Evolutionary conservation across 2,113 vertebrate genomes (phyloP).

Genomic region (Jacana jacana): DNA sequence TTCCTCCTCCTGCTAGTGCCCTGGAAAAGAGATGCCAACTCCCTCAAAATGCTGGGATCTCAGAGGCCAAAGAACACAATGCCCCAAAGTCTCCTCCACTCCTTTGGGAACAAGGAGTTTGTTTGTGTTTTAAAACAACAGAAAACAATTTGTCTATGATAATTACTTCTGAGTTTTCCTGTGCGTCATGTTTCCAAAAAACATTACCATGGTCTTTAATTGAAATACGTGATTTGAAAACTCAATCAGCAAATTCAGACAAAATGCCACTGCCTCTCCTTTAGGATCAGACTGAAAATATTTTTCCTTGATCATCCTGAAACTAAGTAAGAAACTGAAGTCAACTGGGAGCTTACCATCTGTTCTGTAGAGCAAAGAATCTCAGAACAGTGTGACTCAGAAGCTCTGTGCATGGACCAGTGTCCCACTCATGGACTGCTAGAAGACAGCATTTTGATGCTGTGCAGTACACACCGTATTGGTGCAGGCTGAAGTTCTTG

Average conservation of each 20-base stretch:
- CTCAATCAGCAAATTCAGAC: not conserved
- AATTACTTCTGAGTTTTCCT: not conserved
- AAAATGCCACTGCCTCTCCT: not conserved
- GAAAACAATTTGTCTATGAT: not conserved
- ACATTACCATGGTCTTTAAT: not conserved
- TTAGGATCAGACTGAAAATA: not conserved
- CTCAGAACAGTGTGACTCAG: not conserved
- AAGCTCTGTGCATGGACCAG: not conserved
- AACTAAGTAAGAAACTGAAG: not conserved
- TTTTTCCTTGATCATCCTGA: not conserved
- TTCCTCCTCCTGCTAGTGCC: not conserved
- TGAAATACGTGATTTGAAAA: not conserved
- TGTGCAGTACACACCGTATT: accelerated
- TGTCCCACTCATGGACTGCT: accelerated
- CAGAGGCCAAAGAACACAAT: not conserved
- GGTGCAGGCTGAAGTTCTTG: not conserved
- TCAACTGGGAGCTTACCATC: not conserved
- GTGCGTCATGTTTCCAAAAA: not conserved
- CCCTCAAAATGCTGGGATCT: not conserved
- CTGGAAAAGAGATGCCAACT: not conserved
- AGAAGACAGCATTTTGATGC: not conserved
- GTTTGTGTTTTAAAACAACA: not conserved
- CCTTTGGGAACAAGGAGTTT: not conserved
- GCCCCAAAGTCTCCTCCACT: not conserved
- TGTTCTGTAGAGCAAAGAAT: not conserved